Evolutionary conservation across 2,888 invertebrate species (phyloP).

Genomic region (Mimachlamys varia): DNA sequence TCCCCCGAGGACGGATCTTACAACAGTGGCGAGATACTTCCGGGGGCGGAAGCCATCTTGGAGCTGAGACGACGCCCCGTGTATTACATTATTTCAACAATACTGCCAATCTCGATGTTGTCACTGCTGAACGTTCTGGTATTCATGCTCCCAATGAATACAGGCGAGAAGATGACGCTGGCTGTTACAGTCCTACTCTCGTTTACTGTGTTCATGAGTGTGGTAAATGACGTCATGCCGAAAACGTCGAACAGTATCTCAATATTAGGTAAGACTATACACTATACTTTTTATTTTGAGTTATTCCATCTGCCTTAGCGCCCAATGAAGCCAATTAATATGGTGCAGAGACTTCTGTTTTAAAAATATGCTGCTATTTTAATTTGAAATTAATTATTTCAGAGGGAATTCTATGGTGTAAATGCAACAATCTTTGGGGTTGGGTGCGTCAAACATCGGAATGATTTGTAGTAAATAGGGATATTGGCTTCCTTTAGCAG

Average conservation of each 20-base stretch:
- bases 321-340: no score
- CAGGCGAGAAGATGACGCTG: constrained; percentile 68
- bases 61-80: constrained; percentile 62
- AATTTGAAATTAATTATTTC: no score
- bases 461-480: no score
- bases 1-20: constrained; percentile 57
- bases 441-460: no score
- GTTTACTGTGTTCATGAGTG: constrained; percentile 69
- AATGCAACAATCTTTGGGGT: no score
- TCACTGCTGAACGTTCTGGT: constrained; percentile 67
- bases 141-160: constrained; percentile 66
- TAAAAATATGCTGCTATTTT: no score
- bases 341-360: no score
- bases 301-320: no score
- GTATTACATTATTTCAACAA: constrained; percentile 69
- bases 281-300: not conserved
- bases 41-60: constrained; percentile 63
- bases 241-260: constrained; percentile 70
- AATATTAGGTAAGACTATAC: constrained; percentile 58
- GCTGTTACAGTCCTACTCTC: constrained; percentile 68
- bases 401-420: no score
- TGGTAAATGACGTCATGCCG: constrained; percentile 69
- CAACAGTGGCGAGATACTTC: constrained; percentile 62
- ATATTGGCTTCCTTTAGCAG: no score
- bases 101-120: constrained; percentile 67